Base-by-base conservation (phyloP, 2,888 invertebrate species). In the Bhutanitis thaidina region DNA sequence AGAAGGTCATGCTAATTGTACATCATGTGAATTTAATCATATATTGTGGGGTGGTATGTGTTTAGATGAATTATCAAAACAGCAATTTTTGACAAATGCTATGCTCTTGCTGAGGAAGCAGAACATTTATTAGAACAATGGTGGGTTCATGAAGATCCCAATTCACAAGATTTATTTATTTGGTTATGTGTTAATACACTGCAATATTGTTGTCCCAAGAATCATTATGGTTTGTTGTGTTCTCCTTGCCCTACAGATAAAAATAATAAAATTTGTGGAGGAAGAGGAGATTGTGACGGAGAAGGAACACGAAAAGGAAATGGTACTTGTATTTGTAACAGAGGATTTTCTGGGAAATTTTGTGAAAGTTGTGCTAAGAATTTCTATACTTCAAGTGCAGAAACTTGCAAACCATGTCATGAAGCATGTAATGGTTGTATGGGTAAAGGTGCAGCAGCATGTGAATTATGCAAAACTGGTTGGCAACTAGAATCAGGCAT, bases 241-340 rank as follows among this genome's bases (percentile, higher is more conserved):
- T 76, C 77, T 7, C 91, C 93, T 0, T 99, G 98, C 74, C 93
- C 93, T 8, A 43, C 64, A 40, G 71, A 71, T 55, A 65, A 56
- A 10, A 63, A 77, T 41, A 91, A 92, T 59, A 90, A 91, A 56
- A 88, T 97, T 52, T 99, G 99, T 76, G 91, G 87, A 65, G 94
- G 93, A 16, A 94, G 94, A 82, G 98, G 98, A 9, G 92, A 91
- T 66, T 92, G 92, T 69, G 83, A 91, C 61, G 98, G 98, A n/a
- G 93, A 94, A 47, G 98, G 98, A 0, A 98, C 97, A 0, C 91
- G 98, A 29, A 94, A 94, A 75, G 99, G 99, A 3, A 96, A 94
- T 77, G 99, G 98, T 0, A 92, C 93, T 65, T 99, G 99, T 78
- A 85, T 91, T 39, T 99, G 98, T 78, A 92, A 95, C 63, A 77